A percentile compares a stretch with the other conserved stretches of the same genome.
Evolutionary conservation across 2,113 vertebrate genomes (phyloP).

Genomic region (Phylloscopus trochilus): DNA sequence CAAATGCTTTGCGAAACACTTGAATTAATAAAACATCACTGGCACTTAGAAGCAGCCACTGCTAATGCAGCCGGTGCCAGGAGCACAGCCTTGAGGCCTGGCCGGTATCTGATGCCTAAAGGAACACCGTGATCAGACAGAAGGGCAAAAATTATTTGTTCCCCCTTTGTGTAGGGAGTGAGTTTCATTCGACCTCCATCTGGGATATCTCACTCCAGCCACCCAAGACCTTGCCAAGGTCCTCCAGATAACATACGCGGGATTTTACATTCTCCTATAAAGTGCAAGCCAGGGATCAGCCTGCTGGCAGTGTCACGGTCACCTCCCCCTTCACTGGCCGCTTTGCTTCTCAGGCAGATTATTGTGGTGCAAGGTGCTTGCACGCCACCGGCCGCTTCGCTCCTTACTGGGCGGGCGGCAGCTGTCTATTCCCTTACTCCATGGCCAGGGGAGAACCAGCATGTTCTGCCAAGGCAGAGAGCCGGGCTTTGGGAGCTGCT

Average conservation of each 20-base stretch:
- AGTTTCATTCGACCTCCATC: not conserved
- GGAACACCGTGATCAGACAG: not conserved
- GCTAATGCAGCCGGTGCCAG: not conserved
- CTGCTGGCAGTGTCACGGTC: rapidly evolving
- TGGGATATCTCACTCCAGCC: not conserved
- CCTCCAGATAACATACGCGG: not conserved
- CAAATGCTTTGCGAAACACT: not conserved
- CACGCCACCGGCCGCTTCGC: not conserved
- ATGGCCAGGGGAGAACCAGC: not conserved
- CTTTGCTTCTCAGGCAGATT: not conserved
- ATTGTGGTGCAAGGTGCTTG: rapidly evolving
- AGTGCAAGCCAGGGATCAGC: not conserved
- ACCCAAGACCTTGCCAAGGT: not conserved
- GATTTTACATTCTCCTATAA: not conserved
- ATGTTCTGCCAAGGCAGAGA: not conserved
- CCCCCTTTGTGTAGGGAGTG: rapidly evolving
- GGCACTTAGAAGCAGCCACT: not conserved
- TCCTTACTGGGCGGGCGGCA: not conserved
- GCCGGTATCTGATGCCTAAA: not conserved
- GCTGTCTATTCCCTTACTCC: not conserved
- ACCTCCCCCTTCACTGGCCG: not conserved
- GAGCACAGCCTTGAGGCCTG: not conserved
- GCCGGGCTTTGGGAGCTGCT: not conserved
- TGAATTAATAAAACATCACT: not conserved
- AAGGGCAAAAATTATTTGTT: not conserved